Evolutionary conservation across 2,113 vertebrate genomes (phyloP), one percentile per base, ranked within the genome.

Genomic region (Trachemys scripta): DNA sequence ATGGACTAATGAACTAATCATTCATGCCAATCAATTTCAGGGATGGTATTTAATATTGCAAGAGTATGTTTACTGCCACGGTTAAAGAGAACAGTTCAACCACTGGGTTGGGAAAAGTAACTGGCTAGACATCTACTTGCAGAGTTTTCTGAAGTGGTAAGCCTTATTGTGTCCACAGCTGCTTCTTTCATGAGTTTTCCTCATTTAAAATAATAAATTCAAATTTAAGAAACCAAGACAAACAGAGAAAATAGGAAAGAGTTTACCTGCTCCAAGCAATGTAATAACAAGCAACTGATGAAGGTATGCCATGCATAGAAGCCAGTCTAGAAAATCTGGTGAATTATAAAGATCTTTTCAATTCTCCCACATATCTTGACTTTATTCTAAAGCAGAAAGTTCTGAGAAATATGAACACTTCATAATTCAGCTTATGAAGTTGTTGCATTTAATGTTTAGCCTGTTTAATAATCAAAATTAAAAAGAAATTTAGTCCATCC

Each of bases 231-330:
- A 59, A 84, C 25, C 31, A 9, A 16, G 19, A 78, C 10, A 2
- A 12, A 25, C 2, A 53, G n/a, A 78, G 53, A n/a, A 54, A 45
- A 25, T 85, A 45, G 1, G 0, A 54, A 76, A 62, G 13, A 62
- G 12, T 31, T 62, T 54, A 62, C 29, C 13, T 35, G 59, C 12
- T 62, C 59, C 29, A 16, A 11, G 10, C 20, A 86, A 65, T 85
- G 85, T 47, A 87, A 49, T 16, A 87, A 88, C 38, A 69, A 95
- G 62, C 65, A 96, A 96, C 87, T 91, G 51, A 89, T 95, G 31
- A 90, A 92, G 93, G 95, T 1, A 80, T 0, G 88, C 16, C 72
- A 45, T 45, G 13, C 42, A 25, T 13, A 45, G 38, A 42, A 31
- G 4, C 27, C 45, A 94, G 29, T 45, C 56, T 10, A 2, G 42